A percentile compares a stretch with the other conserved stretches of the same genome.
These are phyloP conservation scores for Epicauta chinensis DNA, from an alignment of 1,140 invertebrate species.

Conservation along the genomic window DNA sequence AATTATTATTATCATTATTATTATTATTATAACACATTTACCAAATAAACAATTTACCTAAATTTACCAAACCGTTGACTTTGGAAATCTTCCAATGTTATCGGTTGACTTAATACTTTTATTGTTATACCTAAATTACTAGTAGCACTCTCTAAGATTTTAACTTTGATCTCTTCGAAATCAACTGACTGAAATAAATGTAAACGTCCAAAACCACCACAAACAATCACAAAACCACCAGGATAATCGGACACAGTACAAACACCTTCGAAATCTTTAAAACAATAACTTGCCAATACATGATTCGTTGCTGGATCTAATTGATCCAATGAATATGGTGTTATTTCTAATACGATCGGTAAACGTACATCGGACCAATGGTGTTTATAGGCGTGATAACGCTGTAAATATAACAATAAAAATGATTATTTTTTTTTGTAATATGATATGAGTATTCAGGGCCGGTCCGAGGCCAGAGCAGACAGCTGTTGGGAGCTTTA, in stretches of 20 bases:
- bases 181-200: conserved; percentile 84
- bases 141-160: conserved; percentile 73
- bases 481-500: too few relatives aligned
- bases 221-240: conserved; percentile 79
- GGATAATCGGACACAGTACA: conserved; percentile 52
- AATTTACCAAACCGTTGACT: conserved; percentile 85
- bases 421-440: background rate
- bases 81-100: conserved; percentile 79
- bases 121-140: conserved; percentile 77
- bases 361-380: conserved; percentile 91
- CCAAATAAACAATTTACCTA: conserved; percentile 51
- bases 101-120: conserved; percentile 73
- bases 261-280: conserved; percentile 86
- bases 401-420: conserved; percentile 50
- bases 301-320: conserved; percentile 77
- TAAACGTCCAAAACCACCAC: conserved; percentile 78
- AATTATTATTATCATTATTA: conserved; percentile 34
- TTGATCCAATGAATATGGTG: conserved; percentile 84
- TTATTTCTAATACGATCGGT: conserved; percentile 83
- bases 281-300: conserved; percentile 81
- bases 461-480: too few relatives aligned
- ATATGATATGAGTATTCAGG: conserved; percentile 2
- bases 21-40: background rate
- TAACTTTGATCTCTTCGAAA: conserved; percentile 79
- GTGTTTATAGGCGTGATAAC: conserved; percentile 87